Evolutionary conservation across 1,140 invertebrate species (phyloP).

Genomic region (Coptotermes formosanus): DNA sequence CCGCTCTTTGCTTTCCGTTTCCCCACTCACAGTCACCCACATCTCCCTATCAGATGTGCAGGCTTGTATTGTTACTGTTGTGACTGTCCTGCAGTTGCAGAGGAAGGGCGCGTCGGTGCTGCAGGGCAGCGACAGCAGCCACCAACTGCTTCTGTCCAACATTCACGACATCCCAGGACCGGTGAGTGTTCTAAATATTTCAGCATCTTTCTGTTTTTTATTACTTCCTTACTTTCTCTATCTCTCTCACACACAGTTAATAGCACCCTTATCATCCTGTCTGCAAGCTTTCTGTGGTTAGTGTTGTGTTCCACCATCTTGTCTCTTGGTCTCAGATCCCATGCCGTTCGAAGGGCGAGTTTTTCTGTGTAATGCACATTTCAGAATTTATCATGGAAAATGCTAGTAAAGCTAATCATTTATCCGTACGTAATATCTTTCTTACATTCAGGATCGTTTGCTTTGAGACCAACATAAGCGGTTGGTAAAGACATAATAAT

Average conservation of each 20-base stretch:
- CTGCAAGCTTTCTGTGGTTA: not conserved
- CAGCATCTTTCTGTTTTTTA: not conserved
- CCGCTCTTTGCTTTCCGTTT: too few relatives aligned
- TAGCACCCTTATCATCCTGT: not conserved
- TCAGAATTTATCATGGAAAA: too few relatives aligned
- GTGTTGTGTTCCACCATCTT: not conserved
- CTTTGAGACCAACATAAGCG: too few relatives aligned
- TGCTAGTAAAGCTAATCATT: too few relatives aligned
- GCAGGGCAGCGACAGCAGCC: conserved; percentile 44
- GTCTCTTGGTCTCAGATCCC: not conserved
- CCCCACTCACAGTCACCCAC: too few relatives aligned
- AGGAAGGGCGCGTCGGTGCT: conserved; percentile 44
- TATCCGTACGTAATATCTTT: too few relatives aligned
- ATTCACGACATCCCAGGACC: conserved; percentile 44
- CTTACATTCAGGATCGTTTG: too few relatives aligned
- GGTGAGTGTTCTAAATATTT: conserved; percentile 42
- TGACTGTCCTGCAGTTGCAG: conserved; percentile 37
- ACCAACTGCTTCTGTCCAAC: conserved; percentile 45
- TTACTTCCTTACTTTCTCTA: conserved; percentile 21
- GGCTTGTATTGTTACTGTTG: too few relatives aligned
- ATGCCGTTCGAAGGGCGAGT: too few relatives aligned
- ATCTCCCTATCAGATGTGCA: too few relatives aligned
- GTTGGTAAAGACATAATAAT: too few relatives aligned
- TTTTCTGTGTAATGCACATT: too few relatives aligned
- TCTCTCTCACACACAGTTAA: conserved; percentile 4